A percentile compares a stretch with the other conserved stretches of the same genome.
phyloP scores from a whole-genome alignment of 2,888 invertebrate genomes.

The Ligdia adustata region DNA sequence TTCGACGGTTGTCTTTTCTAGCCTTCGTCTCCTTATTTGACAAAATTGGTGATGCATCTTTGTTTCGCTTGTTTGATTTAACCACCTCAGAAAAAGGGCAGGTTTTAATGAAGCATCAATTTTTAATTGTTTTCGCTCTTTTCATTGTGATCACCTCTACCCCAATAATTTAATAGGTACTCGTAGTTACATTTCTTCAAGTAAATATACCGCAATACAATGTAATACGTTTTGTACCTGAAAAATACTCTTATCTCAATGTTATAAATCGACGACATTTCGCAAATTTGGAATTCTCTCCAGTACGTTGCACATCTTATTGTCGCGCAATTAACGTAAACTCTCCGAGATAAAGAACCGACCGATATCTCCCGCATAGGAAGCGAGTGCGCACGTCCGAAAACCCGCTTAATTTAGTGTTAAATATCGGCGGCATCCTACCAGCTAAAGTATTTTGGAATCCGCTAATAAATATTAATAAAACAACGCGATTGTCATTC shows the following conservation, averaged over 20 bases:
- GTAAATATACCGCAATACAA: too few relatives aligned
- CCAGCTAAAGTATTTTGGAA: constrained; percentile 68
- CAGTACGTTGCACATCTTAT: constrained; percentile 20
- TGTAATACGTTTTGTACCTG: too few relatives aligned
- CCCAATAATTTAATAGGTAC: too few relatives aligned
- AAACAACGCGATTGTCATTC: constrained; percentile 69
- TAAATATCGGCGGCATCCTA: constrained; percentile 54
- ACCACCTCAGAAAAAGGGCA: too few relatives aligned
- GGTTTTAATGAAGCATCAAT: too few relatives aligned
- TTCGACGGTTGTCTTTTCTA: too few relatives aligned
- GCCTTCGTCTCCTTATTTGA: too few relatives aligned
- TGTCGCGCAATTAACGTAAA: constrained; percentile 29
- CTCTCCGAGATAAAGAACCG: constrained; percentile 19
- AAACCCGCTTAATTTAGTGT: constrained; percentile 57
- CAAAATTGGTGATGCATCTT: too few relatives aligned
- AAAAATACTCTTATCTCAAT: constrained; percentile 1
- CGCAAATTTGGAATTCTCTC: constrained; percentile 21
- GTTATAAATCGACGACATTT: constrained; percentile 16
- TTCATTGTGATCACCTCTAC: too few relatives aligned
- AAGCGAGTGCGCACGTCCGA: constrained; percentile 38
- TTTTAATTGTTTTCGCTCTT: too few relatives aligned
- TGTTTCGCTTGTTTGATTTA: too few relatives aligned
- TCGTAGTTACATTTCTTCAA: too few relatives aligned
- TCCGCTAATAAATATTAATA: constrained; percentile 76
- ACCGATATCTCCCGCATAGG: constrained; percentile 34